Evolutionary conservation across 30 jellyfish, hydroid and myxozoan genomes (phyloP), one percentile per base, ranked within the genome.

Genomic region (Chrysaora quinquecirrha): DNA sequence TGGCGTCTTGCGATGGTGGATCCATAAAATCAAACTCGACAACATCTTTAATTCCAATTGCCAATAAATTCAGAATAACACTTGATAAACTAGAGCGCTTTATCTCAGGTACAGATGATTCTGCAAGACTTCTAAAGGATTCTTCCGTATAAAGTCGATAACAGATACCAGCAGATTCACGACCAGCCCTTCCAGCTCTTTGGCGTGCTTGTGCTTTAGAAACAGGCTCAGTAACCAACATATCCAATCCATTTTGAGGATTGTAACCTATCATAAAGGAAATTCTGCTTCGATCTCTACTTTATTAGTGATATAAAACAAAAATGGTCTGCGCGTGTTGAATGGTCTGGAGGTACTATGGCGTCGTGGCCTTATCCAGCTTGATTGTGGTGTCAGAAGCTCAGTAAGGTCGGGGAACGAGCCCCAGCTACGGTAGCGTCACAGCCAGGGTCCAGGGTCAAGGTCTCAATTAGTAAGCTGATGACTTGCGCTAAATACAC

Each of bases 181-280:
- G 95, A 25, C 99, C 99, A 19, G 97, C 99, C 29, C 99, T 83
- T 2, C 99, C 99, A 34, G 97, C 85, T 46, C 99, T 72, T 48
- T 95, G 99, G 1, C 97, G 91, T 1, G 99, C 97, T 61, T 88
- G 97, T 1, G 99, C 97, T 75, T 95, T 95, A 0, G 99, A 95
- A 0, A 95, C 88, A 0, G 97, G 96, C 80, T 82, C 95, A 19
- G 90, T 93, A 21, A 65, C 69, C 71, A 95, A 77, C 80, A 75
- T 56, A 23, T 88, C 99, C 34, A 95, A 63, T 23, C 97, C 97
- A 68, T 95, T 87, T 3, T 85, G 64, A 4, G 98, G 90, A 64
- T 80, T 89, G 90, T 88, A 89, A 46, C 87, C 97, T 91, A 48
- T 0, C 30, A 22, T 0, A 52, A 48, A 25, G 10, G 70, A 52